Evolutionary conservation across 2,113 vertebrate species (phyloP), one percentile per base, ranked within the genome.

Genomic region (Gila orcuttii): DNA sequence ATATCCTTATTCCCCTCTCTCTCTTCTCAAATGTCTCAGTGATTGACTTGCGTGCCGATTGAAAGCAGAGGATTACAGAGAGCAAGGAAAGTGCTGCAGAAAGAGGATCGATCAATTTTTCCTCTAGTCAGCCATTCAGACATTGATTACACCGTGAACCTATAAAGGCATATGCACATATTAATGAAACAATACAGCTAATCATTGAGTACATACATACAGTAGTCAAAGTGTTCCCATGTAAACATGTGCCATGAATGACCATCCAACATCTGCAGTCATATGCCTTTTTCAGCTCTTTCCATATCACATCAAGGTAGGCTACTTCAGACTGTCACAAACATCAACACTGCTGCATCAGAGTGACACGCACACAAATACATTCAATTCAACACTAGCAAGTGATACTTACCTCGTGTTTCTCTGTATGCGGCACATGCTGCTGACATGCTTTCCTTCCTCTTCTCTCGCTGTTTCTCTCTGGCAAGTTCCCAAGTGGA

Each of bases 401-500:
- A 71, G 19, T 69, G 59, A 85, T 86, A 88, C 78, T 87, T 50
- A 81, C 86, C 39, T 83, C 52, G 71, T 50, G 76, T 15, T 42
- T 73, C 64, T 47, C 52, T 78, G 68, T 55, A 25, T 42, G 23
- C 66, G 33, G 69, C 68, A 55, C 76, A 84, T 55, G 71, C 62
- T 62, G 47, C 83, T 87, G 60, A 77, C 87, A 88, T 82, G 39
- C 33, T 23, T 78, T 68, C 45, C 64, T 36, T 77, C 28, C 71
- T 73, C 71, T n/a, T 86, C 31, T 57, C 62, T 69, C 17, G 28
- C 33, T 39, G 69, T 57, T 21, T 64, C 21, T 47, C 55, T 57
- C 83, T 78, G 86, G 85, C 85, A 71, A 79, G 31, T 47, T 33
- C 80, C 86, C 87, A 89, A 84, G 85, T 84, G 78, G 25, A 28